phyloP scores from a whole-genome alignment of 2,113 vertebrate genomes.

The Amphiprion percula region DNA sequence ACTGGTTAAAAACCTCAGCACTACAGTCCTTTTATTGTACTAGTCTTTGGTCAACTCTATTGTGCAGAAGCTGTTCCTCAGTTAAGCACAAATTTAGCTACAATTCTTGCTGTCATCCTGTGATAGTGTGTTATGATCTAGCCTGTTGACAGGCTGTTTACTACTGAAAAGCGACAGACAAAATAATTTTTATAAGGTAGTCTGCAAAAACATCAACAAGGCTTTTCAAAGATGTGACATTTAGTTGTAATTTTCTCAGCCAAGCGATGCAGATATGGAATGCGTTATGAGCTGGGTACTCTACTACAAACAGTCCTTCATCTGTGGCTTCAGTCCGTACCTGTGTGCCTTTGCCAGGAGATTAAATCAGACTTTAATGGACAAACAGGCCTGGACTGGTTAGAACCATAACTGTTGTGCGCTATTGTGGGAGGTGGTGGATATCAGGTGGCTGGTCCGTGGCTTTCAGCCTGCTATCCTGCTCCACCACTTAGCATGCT shows the following conservation, averaged over 20 bases:
- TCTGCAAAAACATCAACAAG: constrained; percentile 10
- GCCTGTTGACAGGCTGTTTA: constrained; percentile 12
- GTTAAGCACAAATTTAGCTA: neutral
- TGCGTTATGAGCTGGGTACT: neutral
- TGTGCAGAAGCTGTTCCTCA: constrained; percentile 10
- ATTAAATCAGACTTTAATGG: constrained; percentile 12
- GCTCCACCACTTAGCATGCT: constrained; percentile 82
- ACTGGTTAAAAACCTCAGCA: constrained; percentile 21
- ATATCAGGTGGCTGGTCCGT: constrained; percentile 69
- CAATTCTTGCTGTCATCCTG: constrained; percentile 18
- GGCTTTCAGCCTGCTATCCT: constrained; percentile 66
- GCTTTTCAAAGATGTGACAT: neutral
- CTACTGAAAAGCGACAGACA: neutral
- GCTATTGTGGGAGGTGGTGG: constrained; percentile 46
- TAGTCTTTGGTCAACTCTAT: constrained; percentile 17
- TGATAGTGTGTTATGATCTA: constrained; percentile 1
- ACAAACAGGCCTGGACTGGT: neutral
- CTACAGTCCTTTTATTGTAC: constrained; percentile 32
- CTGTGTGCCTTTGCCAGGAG: constrained; percentile 10
- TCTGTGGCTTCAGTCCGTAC: neutral
- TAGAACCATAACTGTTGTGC: constrained; percentile 10
- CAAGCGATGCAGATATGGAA: neutral
- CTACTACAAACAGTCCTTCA: neutral
- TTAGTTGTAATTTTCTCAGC: neutral
- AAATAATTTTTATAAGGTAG: constrained; percentile 7